Evolutionary conservation across 1,140 invertebrate species (phyloP), one percentile per base, ranked within the genome.

Genomic region (Bombus confusus): DNA sequence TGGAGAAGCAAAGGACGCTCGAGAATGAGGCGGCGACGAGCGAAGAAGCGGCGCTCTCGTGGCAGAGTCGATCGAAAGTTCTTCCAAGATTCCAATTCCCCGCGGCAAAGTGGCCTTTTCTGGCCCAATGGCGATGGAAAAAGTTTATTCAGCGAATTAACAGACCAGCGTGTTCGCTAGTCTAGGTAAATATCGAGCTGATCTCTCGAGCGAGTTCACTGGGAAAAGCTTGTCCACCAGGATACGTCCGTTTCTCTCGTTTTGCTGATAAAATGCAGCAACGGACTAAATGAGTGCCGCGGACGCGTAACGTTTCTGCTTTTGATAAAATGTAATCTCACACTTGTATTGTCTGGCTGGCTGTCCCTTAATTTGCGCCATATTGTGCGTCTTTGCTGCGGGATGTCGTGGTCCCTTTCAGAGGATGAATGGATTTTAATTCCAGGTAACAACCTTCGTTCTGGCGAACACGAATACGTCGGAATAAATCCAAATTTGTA

Each of bases 131-230:
- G 43, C 41, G 34, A 75, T 34, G 76, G 74, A 75, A 86, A 88
- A 86, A 81, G 88, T 89, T 89, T 89, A 72, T 82, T 86, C 83
- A 68, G 31, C 78, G 78, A 89, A 88, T 85, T 88, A 88, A 85
- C 87, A 81, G 75, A 59, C 59, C 59, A 80, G 59, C 52, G 47
- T 59, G 86, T 57, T 76, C 74, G 18, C 47, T 12, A 34, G 22
- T 73, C 57, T 85, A 75, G 57, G 87, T 73, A 82, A 88, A 89
- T 86, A 85, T 81, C 86, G 31, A 81, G 74, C 66, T 66, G 69
- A 85, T 52, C 47, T 85, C 76, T 80, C 75, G 69, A 25, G 39
- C 28, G 31, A 22, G 34, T 10, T 71, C 25, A 25, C 22, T 12
- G 18, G 31, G 39, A 62, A 41, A 62, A 86, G 39, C 31, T 28